Base-by-base conservation (phyloP, 1,140 invertebrate genomes). In the Dreissena rostriformis region DNA sequence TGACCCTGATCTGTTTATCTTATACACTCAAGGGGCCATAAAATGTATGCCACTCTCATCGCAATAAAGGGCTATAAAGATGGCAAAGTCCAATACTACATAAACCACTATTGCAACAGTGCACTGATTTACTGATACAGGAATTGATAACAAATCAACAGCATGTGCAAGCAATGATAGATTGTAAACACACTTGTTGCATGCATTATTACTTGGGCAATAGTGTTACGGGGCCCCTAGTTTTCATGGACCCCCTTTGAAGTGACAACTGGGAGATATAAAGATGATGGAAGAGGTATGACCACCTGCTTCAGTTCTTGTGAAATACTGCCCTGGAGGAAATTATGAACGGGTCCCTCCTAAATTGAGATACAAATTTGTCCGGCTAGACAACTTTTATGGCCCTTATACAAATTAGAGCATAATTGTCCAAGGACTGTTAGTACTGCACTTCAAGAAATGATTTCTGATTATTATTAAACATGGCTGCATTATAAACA, bases 61-160 rank as follows among this genome's bases (percentile, higher is more conserved):
- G 39, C 39, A 39, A 39, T 39, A 39, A 39, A 39, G 39, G 39
- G 39, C 39, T 39, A 39, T 39, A 39, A 39, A 39, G 4, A 39
- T 39, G 39, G 39, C 39, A 5, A 39, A 39, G 39, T 2, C 39
- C 39, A 39, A 39, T 39, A 39, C 39, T 39, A 39, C 39, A 39
- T 39, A 61, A 61, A 61, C 57, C 57, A 61, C 57, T 61, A 61
- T 61, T 61, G 57, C 57, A 61, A 61, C 57, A 61, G 57, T 61
- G 17, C 22, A 61, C 57, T 6, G 57, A 61, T 61, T 61, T 61
- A 61, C 22, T 61, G 57, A 61, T 61, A 61, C 22, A 39, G 57
- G 12, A 61, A 61, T 61, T 78, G 75, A 78, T 78, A 78, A 26
- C 26, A 78, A 78, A 78, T 78, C 75, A 66, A 51, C 51, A 66